Base-by-base conservation (phyloP, 2,888 invertebrate genomes). In the Fragum sueziense region DNA sequence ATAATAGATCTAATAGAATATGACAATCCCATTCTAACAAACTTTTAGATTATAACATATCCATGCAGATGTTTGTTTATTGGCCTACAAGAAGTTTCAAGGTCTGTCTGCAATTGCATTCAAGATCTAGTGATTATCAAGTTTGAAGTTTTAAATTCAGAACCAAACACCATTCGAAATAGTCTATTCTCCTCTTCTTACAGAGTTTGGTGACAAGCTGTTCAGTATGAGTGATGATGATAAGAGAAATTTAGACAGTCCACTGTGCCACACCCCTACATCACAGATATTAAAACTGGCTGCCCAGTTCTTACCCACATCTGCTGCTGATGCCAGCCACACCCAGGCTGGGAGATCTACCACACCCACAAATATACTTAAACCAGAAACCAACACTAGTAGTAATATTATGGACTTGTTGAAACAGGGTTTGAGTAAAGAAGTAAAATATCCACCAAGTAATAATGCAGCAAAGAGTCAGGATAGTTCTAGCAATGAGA, bases 251-350 rank as follows among this genome's bases (percentile, higher is more conserved):
- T 88, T 87, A 76, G 84, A 86, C 67, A 88, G 89, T 7, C 91
- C 91, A 2, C 87, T 91, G 9, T 82, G 82, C 62, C 83, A 76
- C 29, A 87, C 88, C 1, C 88, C 89, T 0, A 88, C 88, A 0
- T 88, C 91, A 0, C 88, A 90, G 54, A 85, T 91, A 27, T 85
- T 91, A 9, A 90, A 90, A 62, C 77, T 91, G 59, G 91, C 91
- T 25, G 91, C 91, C 27, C 88, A 89, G 82, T 87, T 86, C 68
- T 84, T 91, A 22, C 76, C 86, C 31, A 17, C 84, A 74, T 57
- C 80, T 67, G 34, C 79, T 72, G 22, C 51, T 2, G n/a, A 14
- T 14, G 17, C 4, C 20, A n/a, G 47, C 4, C 47, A 47, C 4
- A 14, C 47, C 17, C 47, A 47, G 20, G 14, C 47, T 20, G 14